These are phyloP conservation scores for Geophilus truncorum DNA, from an alignment of 2,888 invertebrate genomes.

Conservation along the genomic window DNA sequence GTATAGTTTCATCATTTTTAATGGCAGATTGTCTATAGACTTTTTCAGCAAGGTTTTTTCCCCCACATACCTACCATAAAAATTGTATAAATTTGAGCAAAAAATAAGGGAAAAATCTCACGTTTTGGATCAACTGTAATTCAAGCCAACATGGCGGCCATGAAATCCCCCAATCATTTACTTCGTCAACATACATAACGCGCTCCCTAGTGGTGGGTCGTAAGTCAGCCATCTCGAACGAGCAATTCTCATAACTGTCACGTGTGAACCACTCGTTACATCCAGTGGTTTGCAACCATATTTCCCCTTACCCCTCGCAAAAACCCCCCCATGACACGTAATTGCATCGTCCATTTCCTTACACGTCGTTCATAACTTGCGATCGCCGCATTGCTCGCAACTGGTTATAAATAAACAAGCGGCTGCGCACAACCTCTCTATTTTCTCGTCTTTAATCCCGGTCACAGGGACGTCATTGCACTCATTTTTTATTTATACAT, in stretches of 20 bases:
- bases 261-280: background rate
- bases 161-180: background rate
- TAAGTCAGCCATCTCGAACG: background rate
- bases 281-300: background rate
- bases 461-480: background rate
- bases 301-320: background rate
- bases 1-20: too few species aligned
- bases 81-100: background rate
- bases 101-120: background rate
- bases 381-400: background rate
- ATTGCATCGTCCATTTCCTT: background rate
- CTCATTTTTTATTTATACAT: background rate
- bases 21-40: too few species aligned
- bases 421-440: background rate
- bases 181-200: background rate
- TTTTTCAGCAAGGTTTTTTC: too few species aligned
- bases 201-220: background rate
- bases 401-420: background rate
- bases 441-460: background rate
- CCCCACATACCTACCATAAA: background rate
- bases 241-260: conserved; percentile 10
- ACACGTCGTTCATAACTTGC: background rate
- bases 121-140: background rate
- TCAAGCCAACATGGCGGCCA: background rate
- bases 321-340: background rate